Evolutionary conservation across 2,113 vertebrate species (phyloP), one percentile per base, ranked within the genome.

Genomic region (Sterna hirundo): DNA sequence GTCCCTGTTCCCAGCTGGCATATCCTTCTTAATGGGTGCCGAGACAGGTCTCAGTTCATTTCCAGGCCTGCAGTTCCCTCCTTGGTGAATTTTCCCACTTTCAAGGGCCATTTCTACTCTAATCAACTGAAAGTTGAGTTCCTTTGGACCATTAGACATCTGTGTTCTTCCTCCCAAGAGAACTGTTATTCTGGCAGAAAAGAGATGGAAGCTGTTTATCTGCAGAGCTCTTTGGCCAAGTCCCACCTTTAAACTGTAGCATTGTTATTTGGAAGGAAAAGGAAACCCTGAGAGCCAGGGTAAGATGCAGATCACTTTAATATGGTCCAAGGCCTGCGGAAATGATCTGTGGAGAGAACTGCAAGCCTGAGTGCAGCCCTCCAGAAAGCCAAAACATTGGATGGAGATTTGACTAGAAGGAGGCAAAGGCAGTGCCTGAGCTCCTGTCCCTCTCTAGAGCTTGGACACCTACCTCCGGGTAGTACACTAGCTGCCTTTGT

Each of bases 191-290:
- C 83, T 88, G 54, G 66, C 2, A 42, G 62, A 58, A 47, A 83
- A 40, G 21, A 88, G 32, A 74, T 80, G 46, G 71, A 66, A 18
- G 19, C 32, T 94, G 90, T 92, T 95, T 90, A 70, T 96, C 94
- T 93, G 93, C 75, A 90, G 78, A 80, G 51, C 6, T 70, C 34
- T 77, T 91, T 66, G 71, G 92, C 94, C 74, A 76, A 79, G 70
- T 90, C 82, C 82, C 71, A 58, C 79, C 57, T 97, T 86, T 6
- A 3, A 86, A 82, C 4, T 79, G 47, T 38, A 69, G 75, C 81
- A 83, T 85, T 93, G 90, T 94, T 95, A 51, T 52, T 70, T 97
- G 82, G 54, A 88, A 97, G 92, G 92, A 89, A 97, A 90, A 94
- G 92, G 85, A 96, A 96, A 42, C 82, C 10, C 32, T 55, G 66